Conservation (phyloP, 2,113 vertebrate genomes). For the Gymnogyps californianus region DNA sequence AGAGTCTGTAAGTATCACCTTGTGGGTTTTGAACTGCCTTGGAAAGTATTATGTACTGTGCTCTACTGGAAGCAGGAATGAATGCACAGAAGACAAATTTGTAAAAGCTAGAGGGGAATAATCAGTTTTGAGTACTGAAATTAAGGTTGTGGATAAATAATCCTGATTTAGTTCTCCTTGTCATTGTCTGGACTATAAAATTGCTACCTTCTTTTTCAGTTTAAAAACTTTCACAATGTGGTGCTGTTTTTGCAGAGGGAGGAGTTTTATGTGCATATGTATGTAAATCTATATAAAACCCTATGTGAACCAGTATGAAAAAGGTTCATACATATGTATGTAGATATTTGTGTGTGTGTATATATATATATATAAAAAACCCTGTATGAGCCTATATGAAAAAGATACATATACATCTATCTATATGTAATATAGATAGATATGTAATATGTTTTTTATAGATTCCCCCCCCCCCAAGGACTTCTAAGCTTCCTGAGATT, state of each 20-base stretch:
- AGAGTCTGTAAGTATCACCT: constrained; percentile 82
- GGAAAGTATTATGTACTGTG: background rate
- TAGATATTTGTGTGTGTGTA: background rate
- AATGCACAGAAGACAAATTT: background rate
- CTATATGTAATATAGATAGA: background rate
- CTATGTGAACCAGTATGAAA: background rate
- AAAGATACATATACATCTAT: background rate
- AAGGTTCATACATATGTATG: background rate
- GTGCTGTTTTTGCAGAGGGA: background rate
- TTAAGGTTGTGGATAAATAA: background rate
- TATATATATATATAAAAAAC: background rate
- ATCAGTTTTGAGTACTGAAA: background rate
- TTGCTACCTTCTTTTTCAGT: background rate
- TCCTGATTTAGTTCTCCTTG: background rate
- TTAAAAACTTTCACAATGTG: background rate
- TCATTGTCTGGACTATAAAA: background rate
- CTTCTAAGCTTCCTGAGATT: background rate
- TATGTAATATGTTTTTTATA: too few relatives aligned
- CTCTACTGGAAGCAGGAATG: background rate
- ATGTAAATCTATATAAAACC: background rate
- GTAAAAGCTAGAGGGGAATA: background rate
- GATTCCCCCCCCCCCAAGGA: too few relatives aligned
- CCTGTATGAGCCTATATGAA: background rate
- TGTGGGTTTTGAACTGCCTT: background rate
- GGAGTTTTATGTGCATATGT: rapidly evolving